Percentiles rank a stretch among this genome's conserved stretches.
phyloP scores from a whole-genome alignment of 1,140 invertebrate genomes.

The Halictus rubicundus region DNA sequence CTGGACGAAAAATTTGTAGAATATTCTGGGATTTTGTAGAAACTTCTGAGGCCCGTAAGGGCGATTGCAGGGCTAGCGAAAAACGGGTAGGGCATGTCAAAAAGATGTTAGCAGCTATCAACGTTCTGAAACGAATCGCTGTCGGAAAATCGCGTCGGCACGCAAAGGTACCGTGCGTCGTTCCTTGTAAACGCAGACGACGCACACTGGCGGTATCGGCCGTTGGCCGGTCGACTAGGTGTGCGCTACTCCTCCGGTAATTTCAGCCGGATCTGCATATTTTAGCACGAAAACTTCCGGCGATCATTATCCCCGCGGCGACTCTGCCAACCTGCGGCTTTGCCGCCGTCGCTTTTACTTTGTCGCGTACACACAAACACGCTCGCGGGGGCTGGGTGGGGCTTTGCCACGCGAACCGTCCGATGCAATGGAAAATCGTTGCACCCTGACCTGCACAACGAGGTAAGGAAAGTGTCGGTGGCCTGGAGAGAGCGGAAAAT shows the following conservation, averaged over 20 bases:
- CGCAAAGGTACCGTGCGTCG: slow-evolving; percentile 15
- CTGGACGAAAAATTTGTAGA: no score
- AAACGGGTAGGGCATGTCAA: no score
- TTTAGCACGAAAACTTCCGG: slow-evolving; percentile 80
- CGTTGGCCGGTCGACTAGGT: slow-evolving; percentile 50
- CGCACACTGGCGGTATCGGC: slow-evolving; percentile 31
- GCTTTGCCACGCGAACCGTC: slow-evolving; percentile 36
- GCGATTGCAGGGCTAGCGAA: no score
- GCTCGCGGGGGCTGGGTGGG: not conserved
- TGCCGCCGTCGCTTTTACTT: slow-evolving; percentile 30
- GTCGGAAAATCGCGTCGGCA: slow-evolving; percentile 4
- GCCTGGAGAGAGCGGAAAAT: slow-evolving; percentile 9
- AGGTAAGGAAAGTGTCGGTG: slow-evolving; percentile 13
- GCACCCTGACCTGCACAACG: slow-evolving; percentile 36
- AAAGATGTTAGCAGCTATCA: no score
- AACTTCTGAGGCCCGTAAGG: no score
- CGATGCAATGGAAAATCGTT: slow-evolving; percentile 52
- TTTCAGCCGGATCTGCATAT: slow-evolving; percentile 79
- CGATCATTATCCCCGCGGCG: slow-evolving; percentile 77
- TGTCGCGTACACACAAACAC: slow-evolving; percentile 42
- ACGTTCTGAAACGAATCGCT: slow-evolving; percentile 8
- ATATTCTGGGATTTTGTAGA: no score
- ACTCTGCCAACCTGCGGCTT: slow-evolving; percentile 31
- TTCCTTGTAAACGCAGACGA: slow-evolving; percentile 34
- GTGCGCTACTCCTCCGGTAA: slow-evolving; percentile 71